Conservation (phyloP, 2,113 vertebrate genomes). For the Embiotoca jacksoni region DNA sequence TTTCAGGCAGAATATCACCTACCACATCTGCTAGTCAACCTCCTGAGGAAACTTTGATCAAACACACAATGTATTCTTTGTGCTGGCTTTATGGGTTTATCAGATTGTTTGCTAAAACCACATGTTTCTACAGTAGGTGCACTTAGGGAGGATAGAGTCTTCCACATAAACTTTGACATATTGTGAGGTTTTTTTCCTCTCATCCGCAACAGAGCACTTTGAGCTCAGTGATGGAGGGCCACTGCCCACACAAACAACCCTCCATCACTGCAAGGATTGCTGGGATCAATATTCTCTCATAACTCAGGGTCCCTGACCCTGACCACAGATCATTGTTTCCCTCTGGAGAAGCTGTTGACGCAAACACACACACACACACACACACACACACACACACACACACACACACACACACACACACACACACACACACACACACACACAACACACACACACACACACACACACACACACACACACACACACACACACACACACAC, state of each 20-base stretch:
- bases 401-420: conserved; percentile 9
- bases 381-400: conserved; percentile 3
- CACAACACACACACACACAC: conserved; percentile 1
- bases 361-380: conserved; percentile 5
- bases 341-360: conserved; percentile 18
- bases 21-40: not conserved
- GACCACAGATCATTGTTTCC: conserved; percentile 54
- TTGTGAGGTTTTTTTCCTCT: not conserved
- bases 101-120: not conserved
- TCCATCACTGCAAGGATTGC: conserved; percentile 51
- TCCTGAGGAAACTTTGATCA: not conserved
- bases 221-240: conserved; percentile 14
- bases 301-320: conserved; percentile 56
- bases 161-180: conserved; percentile 4
- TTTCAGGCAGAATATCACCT: not conserved
- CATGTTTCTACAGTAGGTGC: not conserved
- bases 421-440: conserved; percentile 5
- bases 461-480: not conserved
- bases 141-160: not conserved
- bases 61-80: fast-evolving
- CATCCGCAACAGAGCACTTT: not conserved
- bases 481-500: not conserved
- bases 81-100: not conserved
- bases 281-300: conserved; percentile 63
- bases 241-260: conserved; percentile 53